Conservation (phyloP, 2,888 invertebrate species). For the Drosophila helvetica region DNA sequence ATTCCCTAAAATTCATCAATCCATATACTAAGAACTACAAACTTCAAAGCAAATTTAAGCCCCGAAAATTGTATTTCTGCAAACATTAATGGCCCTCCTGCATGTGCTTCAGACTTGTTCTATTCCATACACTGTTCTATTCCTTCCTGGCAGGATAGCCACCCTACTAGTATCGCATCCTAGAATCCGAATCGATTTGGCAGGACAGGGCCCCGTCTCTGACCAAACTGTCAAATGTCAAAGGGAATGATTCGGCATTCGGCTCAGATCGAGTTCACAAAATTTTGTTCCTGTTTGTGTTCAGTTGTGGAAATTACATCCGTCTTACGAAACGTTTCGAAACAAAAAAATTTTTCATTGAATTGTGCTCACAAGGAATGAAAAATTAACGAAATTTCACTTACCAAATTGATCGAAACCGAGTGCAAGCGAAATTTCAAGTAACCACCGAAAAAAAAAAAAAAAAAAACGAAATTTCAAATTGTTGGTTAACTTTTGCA, state of each 20-base stretch:
- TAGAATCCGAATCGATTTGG: constrained; percentile 13
- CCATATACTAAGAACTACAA: no score
- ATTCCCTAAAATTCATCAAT: no score
- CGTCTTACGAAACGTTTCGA: constrained; percentile 39
- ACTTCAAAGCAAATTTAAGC: no score
- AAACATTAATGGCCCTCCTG: no score
- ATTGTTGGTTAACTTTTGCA: constrained; percentile 5
- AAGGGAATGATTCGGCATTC: constrained; percentile 16
- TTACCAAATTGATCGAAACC: constrained; percentile 9
- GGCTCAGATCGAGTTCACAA: constrained; percentile 13
- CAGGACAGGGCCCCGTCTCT: background rate
- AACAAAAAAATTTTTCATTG: constrained; percentile 9
- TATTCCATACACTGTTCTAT: no score
- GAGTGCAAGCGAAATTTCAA: constrained; percentile 36
- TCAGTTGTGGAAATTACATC: constrained; percentile 38
- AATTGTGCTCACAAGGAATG: background rate
- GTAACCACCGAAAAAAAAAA: background rate
- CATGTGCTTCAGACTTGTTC: no score
- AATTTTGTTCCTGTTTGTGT: constrained; percentile 16
- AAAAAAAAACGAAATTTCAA: constrained; percentile 9
- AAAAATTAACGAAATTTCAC: constrained; percentile 1
- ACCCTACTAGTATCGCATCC: background rate
- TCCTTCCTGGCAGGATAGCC: background rate
- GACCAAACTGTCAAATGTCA: constrained; percentile 24
- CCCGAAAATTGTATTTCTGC: no score